Conservation (phyloP, 2,888 invertebrate genomes). For the Geophilus truncorum region DNA sequence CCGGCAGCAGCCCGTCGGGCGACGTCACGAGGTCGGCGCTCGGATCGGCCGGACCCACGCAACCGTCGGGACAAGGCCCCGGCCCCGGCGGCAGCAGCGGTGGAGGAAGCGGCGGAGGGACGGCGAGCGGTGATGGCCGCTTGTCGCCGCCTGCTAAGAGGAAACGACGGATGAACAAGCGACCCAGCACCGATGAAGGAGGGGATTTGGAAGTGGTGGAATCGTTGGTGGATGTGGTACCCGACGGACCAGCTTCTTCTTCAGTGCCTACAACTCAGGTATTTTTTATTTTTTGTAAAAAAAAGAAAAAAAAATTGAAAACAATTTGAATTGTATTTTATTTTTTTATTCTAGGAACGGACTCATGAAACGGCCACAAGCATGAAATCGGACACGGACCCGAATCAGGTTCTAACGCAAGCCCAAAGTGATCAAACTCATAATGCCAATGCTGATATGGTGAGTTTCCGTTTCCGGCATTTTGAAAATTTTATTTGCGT, state of each 20-base stretch:
- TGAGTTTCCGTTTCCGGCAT: too few relatives aligned
- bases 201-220: constrained; percentile 34
- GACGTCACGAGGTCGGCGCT: constrained; percentile 34
- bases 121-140: constrained; percentile 29
- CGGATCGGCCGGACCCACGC: background rate
- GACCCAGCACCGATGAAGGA: constrained; percentile 33
- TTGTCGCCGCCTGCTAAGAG: constrained; percentile 36
- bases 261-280: constrained; percentile 34
- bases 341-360: background rate
- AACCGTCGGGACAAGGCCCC: background rate
- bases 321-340: background rate
- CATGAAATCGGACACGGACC: constrained; percentile 29
- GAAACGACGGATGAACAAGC: constrained; percentile 33
- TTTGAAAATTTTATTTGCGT: too few relatives aligned
- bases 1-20: constrained; percentile 33
- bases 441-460: constrained; percentile 13
- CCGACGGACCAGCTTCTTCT: constrained; percentile 30
- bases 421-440: constrained; percentile 21
- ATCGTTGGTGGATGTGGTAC: constrained; percentile 30
- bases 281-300: background rate
- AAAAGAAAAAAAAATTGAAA: background rate
- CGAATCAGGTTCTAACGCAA: constrained; percentile 1
- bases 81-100: background rate
- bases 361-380: constrained; percentile 2
- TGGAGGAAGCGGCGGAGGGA: background rate